Evolutionary conservation across 2,113 vertebrate species (phyloP).

Genomic region (Cervus canadensis): DNA sequence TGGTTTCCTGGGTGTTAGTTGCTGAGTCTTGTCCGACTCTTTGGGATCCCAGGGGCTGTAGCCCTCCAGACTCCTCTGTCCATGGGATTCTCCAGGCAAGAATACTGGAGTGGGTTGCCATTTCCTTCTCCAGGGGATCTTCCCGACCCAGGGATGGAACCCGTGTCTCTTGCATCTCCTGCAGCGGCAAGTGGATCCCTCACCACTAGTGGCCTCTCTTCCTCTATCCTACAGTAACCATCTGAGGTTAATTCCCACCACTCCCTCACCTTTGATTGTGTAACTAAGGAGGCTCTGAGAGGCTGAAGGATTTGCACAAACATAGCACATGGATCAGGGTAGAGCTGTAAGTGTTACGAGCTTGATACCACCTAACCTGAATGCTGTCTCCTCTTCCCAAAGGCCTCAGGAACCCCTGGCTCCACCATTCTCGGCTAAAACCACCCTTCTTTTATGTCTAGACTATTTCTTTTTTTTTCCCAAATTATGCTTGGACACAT

Average conservation of each 20-base stretch:
- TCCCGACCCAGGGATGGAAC: background rate
- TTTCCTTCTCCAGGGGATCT: background rate
- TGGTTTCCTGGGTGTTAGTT: background rate
- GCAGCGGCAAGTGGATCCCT: background rate
- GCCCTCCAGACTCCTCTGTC: background rate
- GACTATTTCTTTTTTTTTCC: background rate
- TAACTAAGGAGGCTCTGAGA: background rate
- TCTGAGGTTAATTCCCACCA: background rate
- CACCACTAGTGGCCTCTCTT: background rate
- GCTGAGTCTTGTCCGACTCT: background rate
- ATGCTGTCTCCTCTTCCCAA: background rate
- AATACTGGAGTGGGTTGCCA: background rate
- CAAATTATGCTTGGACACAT: background rate
- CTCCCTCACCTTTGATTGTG: background rate
- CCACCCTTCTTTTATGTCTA: too few relatives aligned
- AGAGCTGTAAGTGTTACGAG: background rate
- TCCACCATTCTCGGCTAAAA: background rate
- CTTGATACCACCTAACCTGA: fast-evolving
- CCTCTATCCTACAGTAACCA: fast-evolving
- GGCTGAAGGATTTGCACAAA: fast-evolving
- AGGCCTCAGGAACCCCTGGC: background rate
- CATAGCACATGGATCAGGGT: fast-evolving
- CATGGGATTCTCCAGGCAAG: background rate
- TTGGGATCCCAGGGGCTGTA: background rate
- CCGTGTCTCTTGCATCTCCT: background rate